Evolutionary conservation across 2,888 invertebrate species (phyloP).

Genomic region (Scotopteryx bipunctaria): DNA sequence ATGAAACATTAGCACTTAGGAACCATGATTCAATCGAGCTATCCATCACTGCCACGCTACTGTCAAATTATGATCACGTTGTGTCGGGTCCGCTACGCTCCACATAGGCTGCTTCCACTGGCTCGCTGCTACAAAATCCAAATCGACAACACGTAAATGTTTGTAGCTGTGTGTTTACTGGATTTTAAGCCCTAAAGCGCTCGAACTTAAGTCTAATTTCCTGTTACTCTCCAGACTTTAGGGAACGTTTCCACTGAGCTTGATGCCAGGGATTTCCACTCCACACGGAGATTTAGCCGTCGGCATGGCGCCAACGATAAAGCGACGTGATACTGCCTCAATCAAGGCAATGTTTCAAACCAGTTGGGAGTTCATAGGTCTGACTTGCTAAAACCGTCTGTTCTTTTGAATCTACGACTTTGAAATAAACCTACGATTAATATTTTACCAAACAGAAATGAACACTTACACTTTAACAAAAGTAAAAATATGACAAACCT

Average conservation of each 20-base stretch:
- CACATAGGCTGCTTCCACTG: slow-evolving; percentile 1
- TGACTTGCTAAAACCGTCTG: background rate
- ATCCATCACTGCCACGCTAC: slow-evolving; percentile 17
- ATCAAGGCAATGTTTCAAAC: slow-evolving; percentile 17
- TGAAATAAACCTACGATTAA: too few relatives aligned
- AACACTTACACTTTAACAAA: too few relatives aligned
- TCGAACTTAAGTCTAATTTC: slow-evolving; percentile 13
- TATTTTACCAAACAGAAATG: too few relatives aligned
- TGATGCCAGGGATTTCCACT: slow-evolving; percentile 25
- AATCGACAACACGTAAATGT: slow-evolving; percentile 6
- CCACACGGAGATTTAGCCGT: slow-evolving; percentile 23
- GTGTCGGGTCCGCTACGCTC: slow-evolving; percentile 1
- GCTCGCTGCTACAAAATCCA: slow-evolving; percentile 14
- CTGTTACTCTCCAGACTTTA: slow-evolving; percentile 1
- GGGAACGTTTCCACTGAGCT: slow-evolving; percentile 14
- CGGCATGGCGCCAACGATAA: slow-evolving; percentile 17
- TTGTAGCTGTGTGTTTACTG: slow-evolving; percentile 6
- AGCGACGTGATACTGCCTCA: slow-evolving; percentile 17
- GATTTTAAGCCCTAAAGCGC: slow-evolving; percentile 7
- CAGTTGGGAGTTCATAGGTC: background rate
- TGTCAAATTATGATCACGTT: slow-evolving; percentile 24
- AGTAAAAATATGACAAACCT: too few relatives aligned
- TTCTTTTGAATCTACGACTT: background rate
- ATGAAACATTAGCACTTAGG: background rate
- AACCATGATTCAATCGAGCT: slow-evolving; percentile 6